Conservation (phyloP, 64 coral and sea anemone species). For the Montipora sp. region DNA sequence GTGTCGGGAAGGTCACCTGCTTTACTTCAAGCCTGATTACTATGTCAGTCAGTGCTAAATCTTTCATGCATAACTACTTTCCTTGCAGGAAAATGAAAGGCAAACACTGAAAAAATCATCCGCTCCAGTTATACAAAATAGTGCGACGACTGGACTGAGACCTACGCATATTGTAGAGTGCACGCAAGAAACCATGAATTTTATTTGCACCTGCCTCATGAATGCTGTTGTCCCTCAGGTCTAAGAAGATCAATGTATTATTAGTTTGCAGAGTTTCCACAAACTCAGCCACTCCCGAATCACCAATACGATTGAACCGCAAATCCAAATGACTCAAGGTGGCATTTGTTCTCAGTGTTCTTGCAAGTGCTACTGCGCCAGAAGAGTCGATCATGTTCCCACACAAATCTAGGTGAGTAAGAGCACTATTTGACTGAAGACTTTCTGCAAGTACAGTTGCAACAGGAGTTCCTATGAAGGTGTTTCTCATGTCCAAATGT, state of each 20-base stretch:
- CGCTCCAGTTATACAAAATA: no score
- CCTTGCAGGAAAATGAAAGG: no score
- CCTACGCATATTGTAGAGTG: no score
- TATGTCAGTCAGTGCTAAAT: no score
- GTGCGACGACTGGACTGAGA: no score
- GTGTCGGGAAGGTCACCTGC: no score
- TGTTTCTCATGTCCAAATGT: neutral
- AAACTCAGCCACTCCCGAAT: neutral
- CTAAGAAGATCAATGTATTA: neutral
- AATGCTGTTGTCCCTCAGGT: neutral
- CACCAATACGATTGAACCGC: neutral
- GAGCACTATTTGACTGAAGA: neutral
- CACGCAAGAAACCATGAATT: neutral
- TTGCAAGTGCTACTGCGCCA: neutral
- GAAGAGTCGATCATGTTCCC: neutral
- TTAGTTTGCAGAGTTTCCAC: neutral
- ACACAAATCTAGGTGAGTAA: neutral
- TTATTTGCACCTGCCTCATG: neutral
- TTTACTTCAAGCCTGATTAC: no score
- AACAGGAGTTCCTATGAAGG: neutral
- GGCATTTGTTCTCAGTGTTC: neutral
- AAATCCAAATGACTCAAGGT: neutral
- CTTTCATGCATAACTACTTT: no score
- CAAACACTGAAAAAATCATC: no score
- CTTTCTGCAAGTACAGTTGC: neutral